phyloP scores from a whole-genome alignment of 1,140 invertebrate genomes.

The Eumeta japonica region DNA sequence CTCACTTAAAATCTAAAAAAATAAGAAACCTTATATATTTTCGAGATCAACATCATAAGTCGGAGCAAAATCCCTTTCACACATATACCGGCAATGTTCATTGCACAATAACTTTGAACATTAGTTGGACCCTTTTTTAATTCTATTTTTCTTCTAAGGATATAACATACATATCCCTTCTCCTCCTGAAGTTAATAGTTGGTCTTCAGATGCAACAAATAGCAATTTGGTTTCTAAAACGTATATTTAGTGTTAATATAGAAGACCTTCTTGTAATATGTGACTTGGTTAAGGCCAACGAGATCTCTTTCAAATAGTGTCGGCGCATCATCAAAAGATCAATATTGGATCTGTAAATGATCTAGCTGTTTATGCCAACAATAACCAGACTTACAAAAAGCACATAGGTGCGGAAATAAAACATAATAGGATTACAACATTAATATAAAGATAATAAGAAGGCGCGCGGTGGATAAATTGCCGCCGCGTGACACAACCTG shows the following conservation, averaged over 20 bases:
- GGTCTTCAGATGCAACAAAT: not conserved
- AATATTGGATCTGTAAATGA: not conserved
- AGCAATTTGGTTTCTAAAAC: not conserved
- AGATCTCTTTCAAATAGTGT: not conserved
- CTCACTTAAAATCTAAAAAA: no score
- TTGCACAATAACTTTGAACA: not conserved
- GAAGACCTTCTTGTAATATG: not conserved
- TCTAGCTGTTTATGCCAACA: conserved; percentile 1
- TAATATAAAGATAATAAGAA: no score
- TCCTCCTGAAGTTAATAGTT: not conserved
- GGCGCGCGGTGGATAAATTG: no score
- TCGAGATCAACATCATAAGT: not conserved
- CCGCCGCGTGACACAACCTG: no score
- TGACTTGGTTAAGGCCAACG: not conserved
- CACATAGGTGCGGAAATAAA: no score
- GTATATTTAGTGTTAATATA: not conserved
- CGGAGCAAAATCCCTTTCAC: not conserved
- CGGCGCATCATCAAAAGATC: not conserved
- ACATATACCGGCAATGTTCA: not conserved
- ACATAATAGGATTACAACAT: no score
- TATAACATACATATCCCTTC: not conserved
- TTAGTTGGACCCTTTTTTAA: not conserved
- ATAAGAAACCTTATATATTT: not conserved
- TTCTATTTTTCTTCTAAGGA: not conserved
- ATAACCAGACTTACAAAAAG: not conserved